A percentile compares a stretch with the other conserved stretches of the same genome.
Conservation (phyloP, 2,113 vertebrate genomes). For the Tragelaphus buxtoni region DNA sequence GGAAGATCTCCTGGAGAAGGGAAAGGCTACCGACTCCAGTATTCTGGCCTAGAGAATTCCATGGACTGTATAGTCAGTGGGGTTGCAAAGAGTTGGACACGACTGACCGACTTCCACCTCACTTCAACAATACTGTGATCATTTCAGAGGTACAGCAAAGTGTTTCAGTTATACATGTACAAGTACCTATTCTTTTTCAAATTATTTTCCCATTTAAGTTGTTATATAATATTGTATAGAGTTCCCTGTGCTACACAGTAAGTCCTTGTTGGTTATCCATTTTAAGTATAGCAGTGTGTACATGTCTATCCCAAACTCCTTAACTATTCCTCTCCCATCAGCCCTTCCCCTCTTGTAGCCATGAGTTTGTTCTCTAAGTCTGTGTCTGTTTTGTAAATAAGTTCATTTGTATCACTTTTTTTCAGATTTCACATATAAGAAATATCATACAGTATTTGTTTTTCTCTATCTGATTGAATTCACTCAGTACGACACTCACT, state of each 20-base stretch:
- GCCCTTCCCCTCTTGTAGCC: background rate
- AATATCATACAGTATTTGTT: background rate
- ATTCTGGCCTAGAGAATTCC: background rate
- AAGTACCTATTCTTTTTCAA: background rate
- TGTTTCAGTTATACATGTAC: background rate
- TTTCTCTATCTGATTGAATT: background rate
- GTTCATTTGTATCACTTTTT: background rate
- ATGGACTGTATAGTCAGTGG: background rate
- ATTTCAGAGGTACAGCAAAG: background rate
- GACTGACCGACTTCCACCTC: background rate
- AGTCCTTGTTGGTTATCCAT: background rate
- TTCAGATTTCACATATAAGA: background rate
- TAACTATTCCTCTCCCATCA: background rate
- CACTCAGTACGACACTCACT: background rate
- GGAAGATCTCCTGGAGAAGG: background rate
- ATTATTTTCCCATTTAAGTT: background rate
- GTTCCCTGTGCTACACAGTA: too few relatives aligned
- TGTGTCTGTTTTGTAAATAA: background rate
- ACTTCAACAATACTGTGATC: background rate
- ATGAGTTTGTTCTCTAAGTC: background rate
- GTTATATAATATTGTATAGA: background rate
- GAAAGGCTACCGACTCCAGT: background rate
- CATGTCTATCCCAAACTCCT: background rate
- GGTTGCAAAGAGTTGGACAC: rapidly evolving
- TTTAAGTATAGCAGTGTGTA: background rate